These are phyloP conservation scores for Epinephelus lanceolatus DNA, from an alignment of 2,113 vertebrate species.

Conservation along the genomic window DNA sequence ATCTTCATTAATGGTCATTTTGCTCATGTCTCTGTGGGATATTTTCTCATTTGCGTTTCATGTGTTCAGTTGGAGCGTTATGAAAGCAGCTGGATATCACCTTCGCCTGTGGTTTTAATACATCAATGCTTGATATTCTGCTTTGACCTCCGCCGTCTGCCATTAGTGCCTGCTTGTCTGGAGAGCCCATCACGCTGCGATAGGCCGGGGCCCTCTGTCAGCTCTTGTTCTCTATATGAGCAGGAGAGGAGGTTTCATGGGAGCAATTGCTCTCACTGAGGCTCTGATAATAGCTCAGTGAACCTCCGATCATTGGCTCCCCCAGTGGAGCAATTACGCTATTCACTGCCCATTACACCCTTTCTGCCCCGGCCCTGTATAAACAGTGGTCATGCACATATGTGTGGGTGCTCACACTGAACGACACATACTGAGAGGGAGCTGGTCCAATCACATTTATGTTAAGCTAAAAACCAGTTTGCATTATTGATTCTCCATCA, in stretches of 20 bases:
- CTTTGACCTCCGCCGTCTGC: conserved; percentile 56
- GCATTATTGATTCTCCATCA: background rate
- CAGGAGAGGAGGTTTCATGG: conserved; percentile 41
- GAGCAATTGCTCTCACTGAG: conserved; percentile 43
- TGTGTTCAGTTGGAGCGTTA: background rate
- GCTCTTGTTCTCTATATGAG: conserved; percentile 33
- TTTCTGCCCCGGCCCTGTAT: conserved; percentile 5
- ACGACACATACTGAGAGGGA: background rate
- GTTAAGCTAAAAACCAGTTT: background rate
- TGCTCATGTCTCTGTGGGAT: conserved; percentile 23
- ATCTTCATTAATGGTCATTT: conserved; percentile 21
- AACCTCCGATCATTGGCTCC: conserved; percentile 45
- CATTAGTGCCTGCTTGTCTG: conserved; percentile 57
- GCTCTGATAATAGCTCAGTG: conserved; percentile 46
- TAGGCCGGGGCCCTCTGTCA: conserved; percentile 58
- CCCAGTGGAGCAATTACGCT: conserved; percentile 57
- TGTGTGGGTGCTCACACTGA: background rate
- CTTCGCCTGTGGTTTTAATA: conserved; percentile 41
- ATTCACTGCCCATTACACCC: conserved; percentile 47
- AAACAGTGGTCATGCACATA: conserved; percentile 20
- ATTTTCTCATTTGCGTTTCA: conserved; percentile 41
- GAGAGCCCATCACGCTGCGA: conserved; percentile 50
- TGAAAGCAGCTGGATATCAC: conserved; percentile 42
- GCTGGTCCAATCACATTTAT: background rate
- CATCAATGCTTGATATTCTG: conserved; percentile 44